Percentiles rank a stretch among this genome's conserved stretches.
These are phyloP conservation scores for Megaceryle alcyon DNA, from an alignment of 2,797 vertebrate species.

Conservation along the genomic window DNA sequence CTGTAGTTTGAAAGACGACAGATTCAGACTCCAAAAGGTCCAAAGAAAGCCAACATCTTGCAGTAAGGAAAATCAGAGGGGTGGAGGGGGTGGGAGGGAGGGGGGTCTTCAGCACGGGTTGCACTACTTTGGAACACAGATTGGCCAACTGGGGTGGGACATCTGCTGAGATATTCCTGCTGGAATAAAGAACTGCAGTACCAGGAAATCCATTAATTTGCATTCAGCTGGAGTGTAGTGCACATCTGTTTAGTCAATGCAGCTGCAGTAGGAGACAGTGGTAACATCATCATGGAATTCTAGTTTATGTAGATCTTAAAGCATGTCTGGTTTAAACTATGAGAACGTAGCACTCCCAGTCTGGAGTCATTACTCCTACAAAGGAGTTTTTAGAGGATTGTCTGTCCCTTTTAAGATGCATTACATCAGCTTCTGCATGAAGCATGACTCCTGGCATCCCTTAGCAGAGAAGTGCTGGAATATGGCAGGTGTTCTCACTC, in stretches of 20 bases:
- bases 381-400: background rate
- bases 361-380: background rate
- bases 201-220: conserved; percentile 22
- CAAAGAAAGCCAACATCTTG: background rate
- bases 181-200: conserved; percentile 4
- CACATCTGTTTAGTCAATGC: conserved; percentile 33
- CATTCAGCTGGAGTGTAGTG: background rate
- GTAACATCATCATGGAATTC: conserved; percentile 10
- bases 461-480: background rate
- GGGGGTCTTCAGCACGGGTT: background rate
- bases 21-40: background rate
- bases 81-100: fast-evolving
- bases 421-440: conserved; percentile 2
- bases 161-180: background rate
- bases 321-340: background rate
- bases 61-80: background rate
- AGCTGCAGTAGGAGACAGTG: conserved; percentile 18
- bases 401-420: background rate
- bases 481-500: conserved; percentile 22
- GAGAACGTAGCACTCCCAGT: background rate
- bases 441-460: background rate
- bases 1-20: background rate
- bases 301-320: background rate
- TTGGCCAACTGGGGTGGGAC: background rate
- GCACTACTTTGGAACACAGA: background rate